Evolutionary conservation across 1,140 invertebrate genomes (phyloP).

Genomic region (Chymomyza costata): DNA sequence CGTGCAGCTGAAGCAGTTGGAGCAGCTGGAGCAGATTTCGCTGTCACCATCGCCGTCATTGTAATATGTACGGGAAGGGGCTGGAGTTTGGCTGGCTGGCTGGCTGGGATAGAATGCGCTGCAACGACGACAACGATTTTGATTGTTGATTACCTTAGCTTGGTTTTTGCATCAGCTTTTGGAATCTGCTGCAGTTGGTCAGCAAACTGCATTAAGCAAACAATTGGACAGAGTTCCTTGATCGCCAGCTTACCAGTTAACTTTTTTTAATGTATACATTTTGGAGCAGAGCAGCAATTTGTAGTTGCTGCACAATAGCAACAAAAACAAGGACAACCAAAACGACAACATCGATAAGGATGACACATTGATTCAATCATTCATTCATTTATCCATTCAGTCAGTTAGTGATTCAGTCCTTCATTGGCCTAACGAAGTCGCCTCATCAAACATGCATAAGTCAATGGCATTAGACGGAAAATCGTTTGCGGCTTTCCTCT

Average conservation of each 20-base stretch:
- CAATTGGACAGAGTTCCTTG: slow-evolving; percentile 44
- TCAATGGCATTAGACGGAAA: slow-evolving; percentile 3
- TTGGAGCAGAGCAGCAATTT: slow-evolving; percentile 11
- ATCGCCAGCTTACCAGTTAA: slow-evolving; percentile 28
- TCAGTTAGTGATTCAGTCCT: too few relatives aligned
- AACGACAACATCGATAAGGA: neutral
- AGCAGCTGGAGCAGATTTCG: too few relatives aligned
- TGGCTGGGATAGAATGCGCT: too few relatives aligned
- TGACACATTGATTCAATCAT: slow-evolving; percentile 25
- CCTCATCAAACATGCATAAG: slow-evolving; percentile 5
- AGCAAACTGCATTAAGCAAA: slow-evolving; percentile 60
- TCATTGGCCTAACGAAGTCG: slow-evolving; percentile 36
- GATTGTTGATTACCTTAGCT: slow-evolving; percentile 55
- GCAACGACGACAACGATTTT: slow-evolving; percentile 29
- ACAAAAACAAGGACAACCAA: neutral
- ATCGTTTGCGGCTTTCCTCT: too few relatives aligned
- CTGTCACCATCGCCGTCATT: slow-evolving; percentile 1
- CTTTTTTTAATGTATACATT: slow-evolving; percentile 57
- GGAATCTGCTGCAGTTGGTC: slow-evolving; percentile 16
- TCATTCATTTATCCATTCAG: slow-evolving; percentile 8
- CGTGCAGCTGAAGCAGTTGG: slow-evolving; percentile 31
- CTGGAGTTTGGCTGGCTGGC: slow-evolving; percentile 3
- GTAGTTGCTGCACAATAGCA: neutral
- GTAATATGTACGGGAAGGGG: neutral
- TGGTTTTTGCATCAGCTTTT: neutral